Evolutionary conservation across 2,797 vertebrate species (phyloP), one percentile per base, ranked within the genome.

Genomic region (Hapalemur alaotrensis): DNA sequence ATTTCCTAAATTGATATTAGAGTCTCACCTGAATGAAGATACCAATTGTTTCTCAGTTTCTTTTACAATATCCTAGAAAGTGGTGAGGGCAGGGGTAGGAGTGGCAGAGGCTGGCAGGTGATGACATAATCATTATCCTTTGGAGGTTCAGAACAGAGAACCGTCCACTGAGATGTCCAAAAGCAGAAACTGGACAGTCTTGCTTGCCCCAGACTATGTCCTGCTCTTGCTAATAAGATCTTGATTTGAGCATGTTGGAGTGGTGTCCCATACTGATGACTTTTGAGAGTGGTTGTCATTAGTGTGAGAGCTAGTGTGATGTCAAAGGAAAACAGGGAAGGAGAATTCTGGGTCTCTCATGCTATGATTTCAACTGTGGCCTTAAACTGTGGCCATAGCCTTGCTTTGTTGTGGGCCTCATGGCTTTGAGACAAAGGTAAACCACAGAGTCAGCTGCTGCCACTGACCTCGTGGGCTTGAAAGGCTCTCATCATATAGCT

Each of bases 401-500:
- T 78, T 82, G 92, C 20, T 35, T 93, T 73, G 8, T 28, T 63
- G 38, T 80, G 48, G 54, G 9, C 84, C 35, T 76, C 25, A 50
- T 3, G 7, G 48, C 41, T 67, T 59, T 41, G 80, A 92, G 38
- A 80, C 35, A 87, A 81, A 94, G n/a, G n/a, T 79, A 86, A 90
- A 88, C 73, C 82, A 52, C 20, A 73, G n/a, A 65, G 11, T 92
- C 73, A 32, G 43, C 54, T 70, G 43, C 54, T 70, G 0, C 73
- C 69, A 81, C 15, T 38, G 8, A 94, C 59, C 41, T 87, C 43
- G 11, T 48, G 32, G 48, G 17, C 25, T 22, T 18, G 11, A 86
- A 94, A 61, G 18, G 8, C 32, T 91, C 97, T 95, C 57, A n/a
- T 73, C 38, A 22, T 54, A 54, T 22, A 94, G 22, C 35, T 89